Evolutionary conservation across 2,888 invertebrate species (phyloP), one percentile per base, ranked within the genome.

Genomic region (Athalia cordata): DNA sequence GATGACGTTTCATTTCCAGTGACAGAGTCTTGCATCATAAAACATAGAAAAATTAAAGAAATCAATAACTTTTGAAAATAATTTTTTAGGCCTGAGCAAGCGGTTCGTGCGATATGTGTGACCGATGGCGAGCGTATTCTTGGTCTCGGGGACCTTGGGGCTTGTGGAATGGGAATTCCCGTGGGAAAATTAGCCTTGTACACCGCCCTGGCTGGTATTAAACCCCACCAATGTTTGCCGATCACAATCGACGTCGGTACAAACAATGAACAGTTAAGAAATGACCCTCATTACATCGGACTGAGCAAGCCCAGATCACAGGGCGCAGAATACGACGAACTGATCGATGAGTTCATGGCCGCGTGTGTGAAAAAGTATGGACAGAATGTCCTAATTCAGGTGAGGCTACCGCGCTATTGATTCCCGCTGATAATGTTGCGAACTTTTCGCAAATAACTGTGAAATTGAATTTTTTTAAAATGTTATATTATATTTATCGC

Each of bases 91-190:
- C 96, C 96, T 0, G 96, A 97, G 91, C 94, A 95, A 59, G 94
- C 96, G 87, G 96, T 97, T 3, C 93, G 95, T 79, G 97, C 96
- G 9, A 95, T 97, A 86, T 97, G 97, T 74, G 98, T 99, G 74
- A 99, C 99, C 0, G 99, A 99, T 86, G 99, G 99, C 52, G 99
- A 99, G 89, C 93, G 99, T 77, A 99, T 99, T 88, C 92, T 99
- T 82, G 99, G 99, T 83, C 93, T 99, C 61, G 99, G 99, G 5
- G 99, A 99, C 90, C 93, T 99, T 72, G 99, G 99, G 0, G 97
- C 98, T 1, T 96, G 96, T 86, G 99, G 99, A 45, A 98, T 98
- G 98, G 99, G 99, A 79, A 99, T 99, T 85, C 99, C 99, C 0
- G 98, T 99, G 8, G 99, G 99, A 43, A 99, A 99, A 90, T 92